phyloP scores from a whole-genome alignment of 1,140 invertebrate species.

The Ceratitis capitata region DNA sequence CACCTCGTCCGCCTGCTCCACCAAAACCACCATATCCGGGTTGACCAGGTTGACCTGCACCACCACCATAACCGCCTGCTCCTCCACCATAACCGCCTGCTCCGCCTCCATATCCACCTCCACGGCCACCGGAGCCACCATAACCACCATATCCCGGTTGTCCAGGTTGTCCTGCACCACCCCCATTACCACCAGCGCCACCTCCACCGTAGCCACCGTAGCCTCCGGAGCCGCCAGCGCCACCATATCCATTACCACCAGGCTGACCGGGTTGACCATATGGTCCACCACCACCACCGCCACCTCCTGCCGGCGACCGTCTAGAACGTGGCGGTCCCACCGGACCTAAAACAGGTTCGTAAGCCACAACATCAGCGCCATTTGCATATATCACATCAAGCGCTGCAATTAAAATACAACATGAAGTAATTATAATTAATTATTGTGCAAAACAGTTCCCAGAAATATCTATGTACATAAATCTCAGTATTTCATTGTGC shows the following conservation, averaged over 20 bases:
- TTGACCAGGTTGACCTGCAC: slow-evolving; percentile 42
- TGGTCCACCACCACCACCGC: background rate
- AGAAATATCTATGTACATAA: background rate
- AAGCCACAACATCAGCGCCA: background rate
- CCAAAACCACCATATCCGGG: slow-evolving; percentile 39
- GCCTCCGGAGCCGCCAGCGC: background rate
- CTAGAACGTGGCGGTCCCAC: background rate
- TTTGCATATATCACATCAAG: background rate
- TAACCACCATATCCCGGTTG: slow-evolving; percentile 55
- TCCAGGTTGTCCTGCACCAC: slow-evolving; percentile 26
- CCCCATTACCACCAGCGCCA: slow-evolving; percentile 44
- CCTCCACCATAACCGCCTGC: slow-evolving; percentile 49
- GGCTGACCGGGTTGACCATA: background rate
- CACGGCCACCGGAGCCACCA: slow-evolving; percentile 48
- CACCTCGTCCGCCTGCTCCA: slow-evolving; percentile 54
- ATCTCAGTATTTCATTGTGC: background rate
- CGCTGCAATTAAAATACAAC: background rate
- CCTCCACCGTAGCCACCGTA: background rate
- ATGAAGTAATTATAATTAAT: background rate
- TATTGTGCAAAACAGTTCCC: background rate
- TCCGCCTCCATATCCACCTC: slow-evolving; percentile 46
- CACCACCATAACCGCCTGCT: background rate
- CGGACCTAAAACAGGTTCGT: background rate
- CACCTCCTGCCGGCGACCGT: background rate
- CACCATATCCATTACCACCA: background rate